Percentiles rank a stretch among this genome's conserved stretches.
Conservation (phyloP, 92 coral and sea anemone species). For the Blastomussa wellsi region DNA sequence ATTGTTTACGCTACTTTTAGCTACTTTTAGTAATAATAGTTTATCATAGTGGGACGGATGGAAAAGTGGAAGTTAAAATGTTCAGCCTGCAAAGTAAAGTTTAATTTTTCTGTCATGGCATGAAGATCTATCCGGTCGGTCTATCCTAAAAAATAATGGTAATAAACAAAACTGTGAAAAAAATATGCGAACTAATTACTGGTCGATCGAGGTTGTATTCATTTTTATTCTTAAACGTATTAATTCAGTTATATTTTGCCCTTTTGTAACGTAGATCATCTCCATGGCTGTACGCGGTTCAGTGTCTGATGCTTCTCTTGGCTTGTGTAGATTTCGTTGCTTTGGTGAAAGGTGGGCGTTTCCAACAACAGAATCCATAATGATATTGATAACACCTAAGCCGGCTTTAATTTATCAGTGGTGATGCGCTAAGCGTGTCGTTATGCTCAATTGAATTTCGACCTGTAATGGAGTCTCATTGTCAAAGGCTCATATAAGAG, state of each 20-base stretch:
- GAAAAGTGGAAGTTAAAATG: background rate
- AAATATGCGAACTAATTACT: background rate
- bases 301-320: slow-evolving; percentile 7
- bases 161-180: background rate
- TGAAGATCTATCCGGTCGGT: background rate
- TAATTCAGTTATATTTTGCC: background rate
- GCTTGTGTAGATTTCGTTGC: background rate
- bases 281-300: slow-evolving; percentile 13
- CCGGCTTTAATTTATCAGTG: background rate
- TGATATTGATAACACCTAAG: background rate
- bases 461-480: background rate
- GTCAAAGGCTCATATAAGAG: background rate
- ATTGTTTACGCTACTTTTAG: background rate
- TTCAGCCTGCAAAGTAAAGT: background rate
- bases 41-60: background rate
- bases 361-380: background rate
- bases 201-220: too few relatives aligned
- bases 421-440: background rate
- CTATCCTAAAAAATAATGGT: background rate
- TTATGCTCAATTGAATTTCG: background rate
- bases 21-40: too few relatives aligned
- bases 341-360: slow-evolving; percentile 24
- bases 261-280: background rate
- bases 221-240: background rate
- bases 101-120: background rate